Evolutionary conservation across 2,113 vertebrate genomes (phyloP).

Genomic region (Anguilla japonica): DNA sequence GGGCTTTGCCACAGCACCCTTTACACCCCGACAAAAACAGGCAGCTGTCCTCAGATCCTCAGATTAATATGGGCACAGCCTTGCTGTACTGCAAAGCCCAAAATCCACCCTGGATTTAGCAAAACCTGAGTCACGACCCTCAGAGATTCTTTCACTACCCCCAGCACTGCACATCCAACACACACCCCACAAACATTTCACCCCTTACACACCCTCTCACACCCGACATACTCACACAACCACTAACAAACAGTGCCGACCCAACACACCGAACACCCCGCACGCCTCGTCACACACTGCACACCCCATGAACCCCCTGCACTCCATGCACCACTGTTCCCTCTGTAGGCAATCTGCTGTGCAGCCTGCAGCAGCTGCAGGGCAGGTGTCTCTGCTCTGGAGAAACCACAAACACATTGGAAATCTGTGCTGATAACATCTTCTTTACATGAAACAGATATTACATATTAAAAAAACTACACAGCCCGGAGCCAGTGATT

Average conservation of each 20-base stretch:
- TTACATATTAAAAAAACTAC: background rate
- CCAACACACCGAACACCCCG: background rate
- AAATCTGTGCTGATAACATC: background rate
- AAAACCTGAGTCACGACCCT: background rate
- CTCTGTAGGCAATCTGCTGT: constrained; percentile 11
- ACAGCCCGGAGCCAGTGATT: background rate
- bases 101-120: background rate
- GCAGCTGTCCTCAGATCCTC: constrained; percentile 2
- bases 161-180: background rate
- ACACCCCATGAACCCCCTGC: background rate
- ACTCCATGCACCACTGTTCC: background rate
- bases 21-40: background rate
- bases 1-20: background rate
- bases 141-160: background rate
- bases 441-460: constrained; percentile 18
- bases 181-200: background rate
- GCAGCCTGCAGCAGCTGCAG: constrained; percentile 31
- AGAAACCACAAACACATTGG: background rate
- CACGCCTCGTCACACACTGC: background rate
- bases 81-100: background rate
- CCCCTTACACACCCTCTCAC: too few relatives aligned
- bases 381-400: constrained; percentile 30
- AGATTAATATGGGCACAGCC: background rate
- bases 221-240: background rate
- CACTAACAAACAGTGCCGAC: background rate